Conservation (phyloP, 2,113 vertebrate species). For the Zosterops borbonicus region DNA sequence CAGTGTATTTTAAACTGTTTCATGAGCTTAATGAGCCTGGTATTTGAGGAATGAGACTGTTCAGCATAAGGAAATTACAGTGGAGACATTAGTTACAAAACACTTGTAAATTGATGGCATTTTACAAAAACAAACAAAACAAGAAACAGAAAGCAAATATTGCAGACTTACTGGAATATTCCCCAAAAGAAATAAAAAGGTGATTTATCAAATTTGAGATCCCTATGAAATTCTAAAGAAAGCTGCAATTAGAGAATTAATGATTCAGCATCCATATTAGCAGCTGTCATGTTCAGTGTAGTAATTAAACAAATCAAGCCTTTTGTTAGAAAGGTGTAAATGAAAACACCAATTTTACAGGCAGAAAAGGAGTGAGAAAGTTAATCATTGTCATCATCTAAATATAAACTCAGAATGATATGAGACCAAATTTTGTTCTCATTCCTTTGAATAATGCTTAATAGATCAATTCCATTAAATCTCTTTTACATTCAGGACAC, state of each 20-base stretch:
- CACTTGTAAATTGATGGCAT: neutral
- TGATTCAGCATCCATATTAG: neutral
- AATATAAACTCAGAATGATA: neutral
- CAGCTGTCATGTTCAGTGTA: neutral
- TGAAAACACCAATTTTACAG: neutral
- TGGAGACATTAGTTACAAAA: neutral
- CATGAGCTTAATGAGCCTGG: neutral
- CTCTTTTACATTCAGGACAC: neutral
- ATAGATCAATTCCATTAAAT: neutral
- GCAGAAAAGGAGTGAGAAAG: neutral
- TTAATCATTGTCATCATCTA: neutral
- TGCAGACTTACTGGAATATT: neutral
- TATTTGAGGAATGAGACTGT: slow-evolving; percentile 3
- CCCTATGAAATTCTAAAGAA: neutral
- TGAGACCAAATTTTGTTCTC: neutral
- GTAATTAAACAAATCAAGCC: neutral
- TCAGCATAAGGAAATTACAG: neutral
- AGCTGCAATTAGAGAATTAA: neutral
- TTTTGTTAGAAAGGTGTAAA: neutral
- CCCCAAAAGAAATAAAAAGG: neutral
- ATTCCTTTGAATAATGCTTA: neutral
- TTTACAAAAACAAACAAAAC: neutral
- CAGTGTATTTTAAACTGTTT: neutral
- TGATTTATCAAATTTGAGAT: neutral
- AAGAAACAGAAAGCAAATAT: neutral